Evolutionary conservation across 1,140 invertebrate species (phyloP).

Genomic region (Bombus terrestris): DNA sequence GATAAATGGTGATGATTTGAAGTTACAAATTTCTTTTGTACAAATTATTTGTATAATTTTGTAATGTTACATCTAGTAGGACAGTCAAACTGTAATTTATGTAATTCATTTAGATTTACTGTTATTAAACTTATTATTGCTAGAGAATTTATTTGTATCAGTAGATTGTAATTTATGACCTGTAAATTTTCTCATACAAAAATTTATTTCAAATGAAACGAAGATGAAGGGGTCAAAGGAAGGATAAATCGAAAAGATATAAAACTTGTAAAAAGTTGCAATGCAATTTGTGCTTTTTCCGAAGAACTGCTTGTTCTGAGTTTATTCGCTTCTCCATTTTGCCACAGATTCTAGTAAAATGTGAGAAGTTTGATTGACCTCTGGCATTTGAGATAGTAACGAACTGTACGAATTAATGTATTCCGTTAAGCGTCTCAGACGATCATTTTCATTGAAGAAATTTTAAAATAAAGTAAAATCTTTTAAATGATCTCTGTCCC

Average conservation of each 20-base stretch:
- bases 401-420: neutral
- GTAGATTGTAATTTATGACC: no score
- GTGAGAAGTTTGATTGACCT: neutral
- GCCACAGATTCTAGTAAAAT: neutral
- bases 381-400: neutral
- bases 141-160: no score
- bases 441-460: neutral
- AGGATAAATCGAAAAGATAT: neutral
- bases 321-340: neutral
- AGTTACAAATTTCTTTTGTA: no score
- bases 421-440: neutral
- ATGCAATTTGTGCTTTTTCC: neutral
- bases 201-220: neutral
- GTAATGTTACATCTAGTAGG: no score
- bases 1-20: no score
- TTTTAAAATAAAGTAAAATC: neutral
- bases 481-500: neutral
- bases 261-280: neutral
- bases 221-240: neutral
- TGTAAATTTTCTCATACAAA: no score
- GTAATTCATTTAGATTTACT: no score
- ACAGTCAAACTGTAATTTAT: no score
- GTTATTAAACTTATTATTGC: no score
- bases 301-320: neutral
- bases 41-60: no score